Conservation (phyloP, 1,140 invertebrate genomes). For the Zelostemma sp. region DNA sequence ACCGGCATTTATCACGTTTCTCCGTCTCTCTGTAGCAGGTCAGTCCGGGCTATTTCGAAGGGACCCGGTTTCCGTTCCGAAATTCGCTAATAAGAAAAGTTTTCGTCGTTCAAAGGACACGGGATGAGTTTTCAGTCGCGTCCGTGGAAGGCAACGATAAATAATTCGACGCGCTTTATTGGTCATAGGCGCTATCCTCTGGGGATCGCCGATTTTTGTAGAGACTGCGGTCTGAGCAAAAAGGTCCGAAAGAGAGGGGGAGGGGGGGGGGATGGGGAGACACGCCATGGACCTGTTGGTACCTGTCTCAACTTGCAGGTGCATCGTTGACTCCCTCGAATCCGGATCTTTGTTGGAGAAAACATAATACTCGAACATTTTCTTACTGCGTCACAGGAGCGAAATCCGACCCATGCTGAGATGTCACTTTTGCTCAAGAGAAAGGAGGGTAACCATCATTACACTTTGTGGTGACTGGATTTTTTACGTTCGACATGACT, state of each 20-base stretch:
- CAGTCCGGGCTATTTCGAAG: too few relatives aligned
- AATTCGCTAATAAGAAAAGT: neutral
- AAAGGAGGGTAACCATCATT: slow-evolving; percentile 23
- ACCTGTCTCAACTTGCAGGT: slow-evolving; percentile 62
- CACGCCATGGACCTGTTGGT: slow-evolving; percentile 53
- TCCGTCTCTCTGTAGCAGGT: too few relatives aligned
- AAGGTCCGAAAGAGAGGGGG: slow-evolving; percentile 23
- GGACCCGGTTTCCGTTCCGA: neutral
- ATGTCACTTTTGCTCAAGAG: slow-evolving; percentile 23
- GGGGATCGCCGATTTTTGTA: slow-evolving; percentile 30
- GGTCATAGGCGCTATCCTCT: slow-evolving; percentile 36
- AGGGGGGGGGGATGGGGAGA: slow-evolving; percentile 28
- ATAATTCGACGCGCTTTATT: slow-evolving; percentile 30
- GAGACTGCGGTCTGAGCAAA: slow-evolving; percentile 36
- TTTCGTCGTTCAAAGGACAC: too few relatives aligned
- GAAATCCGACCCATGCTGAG: slow-evolving; percentile 31
- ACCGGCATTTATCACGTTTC: slow-evolving; percentile 39
- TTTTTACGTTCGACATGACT: neutral
- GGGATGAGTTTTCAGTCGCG: too few relatives aligned
- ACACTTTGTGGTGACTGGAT: slow-evolving; percentile 7
- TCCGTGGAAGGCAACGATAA: too few relatives aligned
- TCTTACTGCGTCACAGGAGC: slow-evolving; percentile 21
- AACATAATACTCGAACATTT: slow-evolving; percentile 46
- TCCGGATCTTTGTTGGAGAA: slow-evolving; percentile 48
- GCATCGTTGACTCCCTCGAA: slow-evolving; percentile 43